A percentile compares a stretch with the other conserved stretches of the same genome.
phyloP scores from a whole-genome alignment of 1,140 invertebrate genomes.

The Pachyrhynchus sulphureomaculatus region DNA sequence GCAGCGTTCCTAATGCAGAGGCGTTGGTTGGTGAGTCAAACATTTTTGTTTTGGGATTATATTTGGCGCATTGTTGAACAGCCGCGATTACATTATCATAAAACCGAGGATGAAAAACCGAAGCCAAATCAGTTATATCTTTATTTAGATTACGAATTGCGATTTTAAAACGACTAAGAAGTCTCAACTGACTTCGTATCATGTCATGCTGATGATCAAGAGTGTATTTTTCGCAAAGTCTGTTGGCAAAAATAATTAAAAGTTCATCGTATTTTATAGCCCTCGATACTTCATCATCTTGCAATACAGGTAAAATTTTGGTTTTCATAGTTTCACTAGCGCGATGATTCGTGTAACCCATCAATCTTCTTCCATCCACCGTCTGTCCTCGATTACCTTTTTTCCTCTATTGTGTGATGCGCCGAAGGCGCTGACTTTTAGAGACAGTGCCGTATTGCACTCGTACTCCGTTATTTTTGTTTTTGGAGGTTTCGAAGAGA shows the following conservation, averaged over 20 bases:
- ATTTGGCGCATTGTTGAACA: conserved; percentile 3
- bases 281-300: conserved; percentile 6
- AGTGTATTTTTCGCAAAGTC: conserved; percentile 5
- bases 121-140: conserved; percentile 1
- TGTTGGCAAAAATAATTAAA: conserved; percentile 3
- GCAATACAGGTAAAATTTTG: conserved; percentile 11
- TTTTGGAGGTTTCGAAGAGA: no score
- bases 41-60: conserved; percentile 6
- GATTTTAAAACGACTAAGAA: conserved; percentile 7
- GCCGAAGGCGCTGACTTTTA: no score
- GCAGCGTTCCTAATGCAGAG: neutral
- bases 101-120: conserved; percentile 5
- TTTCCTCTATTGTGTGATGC: no score
- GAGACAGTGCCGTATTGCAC: no score
- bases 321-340: conserved; percentile 6
- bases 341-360: conserved; percentile 1
- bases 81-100: neutral
- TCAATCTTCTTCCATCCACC: neutral
- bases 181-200: conserved; percentile 5
- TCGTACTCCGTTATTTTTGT: no score
- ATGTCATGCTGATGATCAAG: conserved; percentile 8
- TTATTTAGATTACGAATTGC: conserved; percentile 3
- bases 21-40: conserved; percentile 10
- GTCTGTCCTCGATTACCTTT: neutral
- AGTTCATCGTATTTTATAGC: conserved; percentile 9